Percentiles rank a stretch among this genome's conserved stretches.
Conservation (phyloP, 2,113 vertebrate genomes). For the Callionymus lyra region DNA sequence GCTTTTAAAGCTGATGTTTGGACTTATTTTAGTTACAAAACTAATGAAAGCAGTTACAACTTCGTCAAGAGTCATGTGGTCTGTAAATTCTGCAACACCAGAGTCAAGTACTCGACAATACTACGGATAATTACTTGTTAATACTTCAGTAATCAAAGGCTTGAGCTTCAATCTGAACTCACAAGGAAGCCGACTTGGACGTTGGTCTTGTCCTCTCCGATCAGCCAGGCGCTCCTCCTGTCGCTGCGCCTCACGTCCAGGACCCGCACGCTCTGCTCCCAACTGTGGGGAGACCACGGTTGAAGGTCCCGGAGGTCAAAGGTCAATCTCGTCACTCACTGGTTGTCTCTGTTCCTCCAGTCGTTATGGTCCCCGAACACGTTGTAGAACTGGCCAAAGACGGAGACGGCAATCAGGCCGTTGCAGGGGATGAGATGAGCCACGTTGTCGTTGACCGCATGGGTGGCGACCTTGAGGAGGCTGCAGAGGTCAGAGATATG, state of each 20-base stretch:
- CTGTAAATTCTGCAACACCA: no score
- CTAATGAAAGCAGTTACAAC: no score
- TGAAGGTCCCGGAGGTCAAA: neutral
- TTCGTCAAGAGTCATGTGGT: no score
- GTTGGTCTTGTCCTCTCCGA: fast-evolving
- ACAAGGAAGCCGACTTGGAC: conserved; percentile 42
- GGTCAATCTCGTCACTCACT: fast-evolving
- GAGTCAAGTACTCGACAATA: no score
- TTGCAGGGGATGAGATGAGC: conserved; percentile 33
- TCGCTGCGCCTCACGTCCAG: conserved; percentile 27
- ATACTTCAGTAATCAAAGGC: no score
- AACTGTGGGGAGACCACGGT: conserved; percentile 28
- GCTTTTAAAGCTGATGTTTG: no score
- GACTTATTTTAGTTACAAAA: no score
- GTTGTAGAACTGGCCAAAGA: fast-evolving
- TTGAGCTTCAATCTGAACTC: no score
- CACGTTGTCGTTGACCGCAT: neutral
- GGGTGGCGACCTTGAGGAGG: conserved; percentile 34
- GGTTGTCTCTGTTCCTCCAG: fast-evolving
- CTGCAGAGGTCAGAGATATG: conserved; percentile 13
- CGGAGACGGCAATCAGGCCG: conserved; percentile 23
- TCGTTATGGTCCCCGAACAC: fast-evolving
- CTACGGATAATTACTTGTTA: no score
- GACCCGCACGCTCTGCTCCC: fast-evolving
- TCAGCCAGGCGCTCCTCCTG: conserved; percentile 52